Evolutionary conservation across 2,888 invertebrate genomes (phyloP), one percentile per base, ranked within the genome.

Genomic region (Dasypolia templi): DNA sequence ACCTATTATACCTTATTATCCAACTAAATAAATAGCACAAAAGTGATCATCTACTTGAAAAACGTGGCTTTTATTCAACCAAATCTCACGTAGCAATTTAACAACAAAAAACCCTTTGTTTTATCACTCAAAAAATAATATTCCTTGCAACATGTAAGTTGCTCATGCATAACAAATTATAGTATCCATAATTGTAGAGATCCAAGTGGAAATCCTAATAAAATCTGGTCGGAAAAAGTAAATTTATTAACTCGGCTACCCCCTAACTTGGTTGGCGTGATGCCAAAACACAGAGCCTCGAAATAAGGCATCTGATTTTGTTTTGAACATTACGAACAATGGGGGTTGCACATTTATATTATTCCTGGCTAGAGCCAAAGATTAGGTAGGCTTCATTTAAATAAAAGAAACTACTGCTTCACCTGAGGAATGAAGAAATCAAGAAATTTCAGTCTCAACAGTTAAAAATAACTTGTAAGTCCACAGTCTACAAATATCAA

Each of bases 221-320:
- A 85, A 72, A 77, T 81, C 79, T 69, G 59, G 75, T 75, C 61
- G 72, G 77, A 81, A 85, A 79, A 82, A 81, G 75, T 64, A 78
- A 85, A 87, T 87, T 84, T 82, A 86, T 84, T 71, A 73, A 73
- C 46, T 77, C 86, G 79, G 73, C 82, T 72, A 67, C 67, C 64
- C 78, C 75, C 70, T 71, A 64, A 65, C 61, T 71, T 58, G 35
- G 51, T 26, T 86, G 86, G 86, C 87, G 79, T 76, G 70, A 86
- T 51, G 84, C 87, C 86, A 86, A 56, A 14, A 53, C 66, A n/a
- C 19, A 32, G 67, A 74, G 71, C 53, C 42, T 44, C 56, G 71
- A 77, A 82, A 73, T 75, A 76, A 79, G 17, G 67, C 71, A 84
- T 72, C 44, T 72, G 80, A 71, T 49, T 42, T 61, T 11, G 22